Evolutionary conservation across 2,888 invertebrate species (phyloP).

Genomic region (Metellina segmentata): DNA sequence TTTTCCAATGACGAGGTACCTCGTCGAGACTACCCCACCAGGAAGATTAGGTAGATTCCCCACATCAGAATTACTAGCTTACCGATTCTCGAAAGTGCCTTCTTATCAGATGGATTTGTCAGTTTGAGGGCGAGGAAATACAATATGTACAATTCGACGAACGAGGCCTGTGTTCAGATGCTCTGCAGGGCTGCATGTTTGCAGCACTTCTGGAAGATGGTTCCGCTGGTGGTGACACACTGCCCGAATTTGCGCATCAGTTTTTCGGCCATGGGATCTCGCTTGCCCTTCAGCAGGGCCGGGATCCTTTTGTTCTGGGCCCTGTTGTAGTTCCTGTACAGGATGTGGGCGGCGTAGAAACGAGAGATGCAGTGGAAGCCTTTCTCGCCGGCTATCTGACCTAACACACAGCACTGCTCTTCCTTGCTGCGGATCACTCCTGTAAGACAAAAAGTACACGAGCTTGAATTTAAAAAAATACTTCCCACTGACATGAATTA

Average conservation of each 20-base stretch:
- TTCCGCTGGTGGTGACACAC: constrained; percentile 78
- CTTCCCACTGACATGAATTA: too few relatives aligned
- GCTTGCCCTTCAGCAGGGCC: constrained; percentile 77
- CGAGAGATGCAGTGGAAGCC: constrained; percentile 79
- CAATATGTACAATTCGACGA: neutral
- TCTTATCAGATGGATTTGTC: too few relatives aligned
- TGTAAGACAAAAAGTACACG: neutral
- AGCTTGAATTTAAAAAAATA: too few relatives aligned
- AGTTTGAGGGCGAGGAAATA: too few relatives aligned
- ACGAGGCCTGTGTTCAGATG: constrained; percentile 14
- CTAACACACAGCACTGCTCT: constrained; percentile 80
- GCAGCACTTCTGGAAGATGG: constrained; percentile 79
- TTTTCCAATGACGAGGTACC: too few relatives aligned
- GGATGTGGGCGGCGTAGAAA: constrained; percentile 79
- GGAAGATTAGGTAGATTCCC: too few relatives aligned
- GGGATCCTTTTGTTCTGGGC: constrained; percentile 79
- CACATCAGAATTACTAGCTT: too few relatives aligned
- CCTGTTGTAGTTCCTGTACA: constrained; percentile 79
- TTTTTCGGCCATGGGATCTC: constrained; percentile 75
- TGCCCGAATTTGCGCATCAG: constrained; percentile 79
- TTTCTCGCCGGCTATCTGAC: constrained; percentile 80
- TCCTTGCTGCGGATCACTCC: constrained; percentile 71
- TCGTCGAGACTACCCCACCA: too few relatives aligned
- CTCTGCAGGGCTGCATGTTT: constrained; percentile 78
- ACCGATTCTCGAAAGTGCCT: too few relatives aligned